Percentiles rank a stretch among this genome's conserved stretches.
phyloP scores from a whole-genome alignment of 2,888 invertebrate species.

The Muscina levida region DNA sequence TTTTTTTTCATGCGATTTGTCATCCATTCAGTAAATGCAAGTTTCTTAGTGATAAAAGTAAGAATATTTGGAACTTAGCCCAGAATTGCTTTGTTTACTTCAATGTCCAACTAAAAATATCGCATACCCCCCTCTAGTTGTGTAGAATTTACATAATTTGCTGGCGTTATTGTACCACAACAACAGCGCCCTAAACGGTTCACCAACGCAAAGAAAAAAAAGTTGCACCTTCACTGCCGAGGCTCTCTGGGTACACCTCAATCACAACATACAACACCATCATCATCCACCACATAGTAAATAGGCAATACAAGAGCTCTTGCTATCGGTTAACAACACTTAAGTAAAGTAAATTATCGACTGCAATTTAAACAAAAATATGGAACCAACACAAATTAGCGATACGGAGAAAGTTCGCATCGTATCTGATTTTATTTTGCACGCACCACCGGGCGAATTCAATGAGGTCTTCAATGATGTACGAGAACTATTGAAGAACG shows the following conservation, averaged over 20 bases:
- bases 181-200: conserved; percentile 2
- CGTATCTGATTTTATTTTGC: conserved; percentile 98
- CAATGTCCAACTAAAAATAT: conserved; percentile 17
- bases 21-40: conserved; percentile 54
- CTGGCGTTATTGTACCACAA: conserved; percentile 13
- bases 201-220: conserved; percentile 3
- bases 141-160: conserved; percentile 16
- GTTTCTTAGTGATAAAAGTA: conserved; percentile 51
- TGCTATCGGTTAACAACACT: neutral
- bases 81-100: conserved; percentile 32
- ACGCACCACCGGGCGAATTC: conserved; percentile 99
- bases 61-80: conserved; percentile 35
- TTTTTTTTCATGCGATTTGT: conserved; percentile 61
- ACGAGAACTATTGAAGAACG: conserved; percentile 95
- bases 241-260: conserved; percentile 15
- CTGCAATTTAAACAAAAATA: conserved; percentile 65
- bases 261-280: conserved; percentile 24
- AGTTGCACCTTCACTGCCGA: conserved; percentile 56
- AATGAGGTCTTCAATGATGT: conserved; percentile 99
- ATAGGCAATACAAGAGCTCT: conserved; percentile 25
- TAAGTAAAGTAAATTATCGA: conserved; percentile 9
- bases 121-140: neutral
- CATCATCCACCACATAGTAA: conserved; percentile 36
- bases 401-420: conserved; percentile 97
- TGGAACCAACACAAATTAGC: conserved; percentile 83